phyloP scores from a whole-genome alignment of 2,888 invertebrate genomes.

The Nemapogon koenigi region DNA sequence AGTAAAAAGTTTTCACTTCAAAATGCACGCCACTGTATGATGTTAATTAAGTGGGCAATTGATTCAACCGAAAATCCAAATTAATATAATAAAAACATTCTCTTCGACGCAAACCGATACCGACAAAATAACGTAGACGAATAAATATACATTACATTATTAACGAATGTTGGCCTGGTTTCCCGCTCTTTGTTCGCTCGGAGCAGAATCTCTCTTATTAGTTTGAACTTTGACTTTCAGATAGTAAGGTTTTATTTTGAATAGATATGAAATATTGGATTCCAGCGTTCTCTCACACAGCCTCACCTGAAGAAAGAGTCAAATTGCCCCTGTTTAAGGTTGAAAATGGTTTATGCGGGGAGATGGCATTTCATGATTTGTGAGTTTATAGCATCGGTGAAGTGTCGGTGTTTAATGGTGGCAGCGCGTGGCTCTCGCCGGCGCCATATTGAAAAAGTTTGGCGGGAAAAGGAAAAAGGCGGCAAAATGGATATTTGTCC shows the following conservation, averaged over 20 bases:
- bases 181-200: constrained; percentile 60
- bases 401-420: constrained; percentile 64
- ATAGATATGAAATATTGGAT: not conserved
- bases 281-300: constrained; percentile 1
- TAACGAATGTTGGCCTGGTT: constrained; percentile 64
- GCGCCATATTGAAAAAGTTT: constrained; percentile 64
- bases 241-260: not conserved
- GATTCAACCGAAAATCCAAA: too few species aligned
- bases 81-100: constrained; percentile 1
- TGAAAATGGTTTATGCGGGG: constrained; percentile 24
- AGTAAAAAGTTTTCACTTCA: too few species aligned
- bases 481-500: constrained; percentile 23
- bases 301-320: constrained; percentile 2
- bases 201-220: not conserved
- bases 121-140: constrained; percentile 52
- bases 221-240: not conserved
- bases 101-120: constrained; percentile 37
- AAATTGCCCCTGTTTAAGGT: constrained; percentile 20
- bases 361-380: constrained; percentile 61
- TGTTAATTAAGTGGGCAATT: too few species aligned
- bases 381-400: constrained; percentile 65
- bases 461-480: constrained; percentile 46
- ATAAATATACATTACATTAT: constrained; percentile 65
- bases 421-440: constrained; percentile 54
- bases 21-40: too few species aligned